Evolutionary conservation across 2,888 invertebrate species (phyloP).

Genomic region (Mesochorus sp.): DNA sequence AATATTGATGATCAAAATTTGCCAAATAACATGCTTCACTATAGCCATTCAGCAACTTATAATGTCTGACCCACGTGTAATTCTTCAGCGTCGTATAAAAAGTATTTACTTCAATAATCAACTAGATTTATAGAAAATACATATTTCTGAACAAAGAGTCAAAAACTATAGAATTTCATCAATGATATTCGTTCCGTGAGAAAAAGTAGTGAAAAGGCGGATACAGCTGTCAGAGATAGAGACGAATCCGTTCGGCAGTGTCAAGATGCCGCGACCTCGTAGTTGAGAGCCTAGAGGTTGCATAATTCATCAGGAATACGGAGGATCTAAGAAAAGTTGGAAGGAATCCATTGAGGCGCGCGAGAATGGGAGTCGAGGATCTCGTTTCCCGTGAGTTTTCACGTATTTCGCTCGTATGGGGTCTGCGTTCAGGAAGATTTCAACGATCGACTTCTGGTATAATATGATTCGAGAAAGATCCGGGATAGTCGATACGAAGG

Average conservation of each 20-base stretch:
- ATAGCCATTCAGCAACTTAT: no score
- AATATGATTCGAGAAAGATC: constrained; percentile 4
- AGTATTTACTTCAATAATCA: no score
- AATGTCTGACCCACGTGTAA: no score
- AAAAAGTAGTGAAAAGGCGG: no score
- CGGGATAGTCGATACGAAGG: constrained; percentile 2
- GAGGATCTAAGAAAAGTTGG: constrained; percentile 24
- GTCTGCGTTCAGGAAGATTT: not conserved
- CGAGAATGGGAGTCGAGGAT: constrained; percentile 21
- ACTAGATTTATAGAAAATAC: no score
- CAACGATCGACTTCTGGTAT: not conserved
- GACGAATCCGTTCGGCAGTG: constrained; percentile 15
- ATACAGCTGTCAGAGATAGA: not conserved
- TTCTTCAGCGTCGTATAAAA: no score
- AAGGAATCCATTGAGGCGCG: constrained; percentile 11
- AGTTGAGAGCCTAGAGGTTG: constrained; percentile 15
- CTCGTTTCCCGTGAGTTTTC: constrained; percentile 32
- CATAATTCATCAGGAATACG: constrained; percentile 41
- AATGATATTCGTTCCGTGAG: no score
- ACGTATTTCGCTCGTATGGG: constrained; percentile 13
- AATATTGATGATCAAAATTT: no score
- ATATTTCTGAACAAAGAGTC: no score
- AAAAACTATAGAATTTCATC: no score
- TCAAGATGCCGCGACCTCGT: constrained; percentile 13
- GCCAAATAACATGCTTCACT: no score